These are phyloP conservation scores for Camptogramma bilineatum DNA, from an alignment of 2,888 invertebrate species.

Conservation along the genomic window DNA sequence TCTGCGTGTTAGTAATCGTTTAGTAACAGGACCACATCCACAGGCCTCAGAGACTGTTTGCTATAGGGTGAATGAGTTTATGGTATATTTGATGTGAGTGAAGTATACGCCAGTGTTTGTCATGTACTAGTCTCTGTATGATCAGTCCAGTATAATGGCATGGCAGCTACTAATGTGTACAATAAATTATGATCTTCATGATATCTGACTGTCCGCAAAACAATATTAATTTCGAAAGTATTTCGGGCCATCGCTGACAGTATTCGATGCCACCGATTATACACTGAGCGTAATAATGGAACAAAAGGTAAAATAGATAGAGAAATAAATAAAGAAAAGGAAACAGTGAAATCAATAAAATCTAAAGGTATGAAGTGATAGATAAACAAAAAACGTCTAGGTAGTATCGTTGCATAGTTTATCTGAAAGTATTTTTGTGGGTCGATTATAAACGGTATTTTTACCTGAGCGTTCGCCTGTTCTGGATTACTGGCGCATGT, in stretches of 20 bases:
- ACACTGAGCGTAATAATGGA: constrained; percentile 78
- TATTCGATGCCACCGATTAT: constrained; percentile 61
- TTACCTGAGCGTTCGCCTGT: constrained; percentile 90
- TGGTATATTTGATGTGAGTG: constrained; percentile 81
- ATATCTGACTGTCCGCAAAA: constrained; percentile 47
- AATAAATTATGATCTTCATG: constrained; percentile 57
- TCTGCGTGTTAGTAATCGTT: constrained; percentile 61
- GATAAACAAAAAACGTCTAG: constrained; percentile 76
- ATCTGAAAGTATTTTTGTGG: constrained; percentile 82
- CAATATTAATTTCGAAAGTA: constrained; percentile 56
- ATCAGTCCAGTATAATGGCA: constrained; percentile 74
- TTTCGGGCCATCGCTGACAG: constrained; percentile 53
- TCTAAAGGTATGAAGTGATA: constrained; percentile 82
- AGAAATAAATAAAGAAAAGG: constrained; percentile 63
- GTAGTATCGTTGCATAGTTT: constrained; percentile 81
- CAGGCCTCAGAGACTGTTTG: constrained; percentile 71
- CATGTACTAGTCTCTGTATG: constrained; percentile 78
- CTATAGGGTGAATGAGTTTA: constrained; percentile 79
- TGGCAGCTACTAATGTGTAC: constrained; percentile 77
- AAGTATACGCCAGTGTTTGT: constrained; percentile 81
- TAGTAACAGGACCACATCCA: constrained; percentile 75
- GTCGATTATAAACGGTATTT: constrained; percentile 84
- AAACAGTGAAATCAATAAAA: constrained; percentile 76
- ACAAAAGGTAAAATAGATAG: constrained; percentile 64
- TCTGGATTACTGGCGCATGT: constrained; percentile 90